Conservation (phyloP, 2,113 vertebrate genomes). For the Ictalurus furcatus region DNA sequence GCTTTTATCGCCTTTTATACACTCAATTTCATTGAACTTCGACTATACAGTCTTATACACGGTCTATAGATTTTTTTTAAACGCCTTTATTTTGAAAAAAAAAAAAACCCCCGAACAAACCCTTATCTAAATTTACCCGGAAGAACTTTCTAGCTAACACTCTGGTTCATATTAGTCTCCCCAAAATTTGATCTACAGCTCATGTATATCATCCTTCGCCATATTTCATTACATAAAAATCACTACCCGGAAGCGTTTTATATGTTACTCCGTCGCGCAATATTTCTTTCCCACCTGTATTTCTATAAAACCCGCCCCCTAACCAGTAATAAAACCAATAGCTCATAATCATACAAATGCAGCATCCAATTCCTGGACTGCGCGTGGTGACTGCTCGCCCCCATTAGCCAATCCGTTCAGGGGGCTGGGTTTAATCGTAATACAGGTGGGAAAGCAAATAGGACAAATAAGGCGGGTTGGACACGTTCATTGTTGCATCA, state of each 20-base stretch:
- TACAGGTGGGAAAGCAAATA: not conserved
- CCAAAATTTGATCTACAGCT: not conserved
- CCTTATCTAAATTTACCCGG: not conserved
- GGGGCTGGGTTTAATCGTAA: not conserved
- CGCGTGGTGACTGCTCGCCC: no score
- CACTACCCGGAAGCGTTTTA: not conserved
- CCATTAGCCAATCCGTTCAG: not conserved
- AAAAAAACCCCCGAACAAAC: not conserved
- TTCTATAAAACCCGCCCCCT: not conserved
- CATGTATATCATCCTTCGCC: not conserved
- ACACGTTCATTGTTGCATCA: conserved; percentile 78
- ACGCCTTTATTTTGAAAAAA: not conserved
- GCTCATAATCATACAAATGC: no score
- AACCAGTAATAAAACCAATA: not conserved
- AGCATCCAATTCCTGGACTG: not conserved
- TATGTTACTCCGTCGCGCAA: not conserved
- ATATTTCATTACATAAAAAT: not conserved
- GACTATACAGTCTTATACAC: not conserved
- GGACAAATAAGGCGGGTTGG: not conserved
- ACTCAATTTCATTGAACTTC: not conserved
- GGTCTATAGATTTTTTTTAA: not conserved
- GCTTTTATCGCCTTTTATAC: not conserved
- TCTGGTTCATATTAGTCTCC: not conserved
- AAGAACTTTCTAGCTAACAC: not conserved
- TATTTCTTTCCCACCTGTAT: not conserved